Conservation (phyloP, 1,140 invertebrate genomes). For the Octopus bimaculoides region DNA sequence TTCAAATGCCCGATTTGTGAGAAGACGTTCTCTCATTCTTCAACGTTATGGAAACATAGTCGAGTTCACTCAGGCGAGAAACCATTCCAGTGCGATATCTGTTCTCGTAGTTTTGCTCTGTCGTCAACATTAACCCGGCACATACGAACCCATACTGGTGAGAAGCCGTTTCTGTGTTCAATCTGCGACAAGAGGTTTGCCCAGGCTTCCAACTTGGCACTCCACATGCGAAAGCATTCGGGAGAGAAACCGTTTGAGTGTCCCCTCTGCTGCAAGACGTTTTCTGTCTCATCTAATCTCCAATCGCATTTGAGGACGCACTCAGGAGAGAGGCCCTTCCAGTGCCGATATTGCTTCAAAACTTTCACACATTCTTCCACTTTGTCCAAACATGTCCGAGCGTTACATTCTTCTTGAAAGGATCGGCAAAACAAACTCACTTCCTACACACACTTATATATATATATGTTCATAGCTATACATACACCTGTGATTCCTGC, state of each 20-base stretch:
- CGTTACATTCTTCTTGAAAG: background rate
- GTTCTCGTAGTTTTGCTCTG: conserved; percentile 20
- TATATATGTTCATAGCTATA: no score
- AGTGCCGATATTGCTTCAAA: background rate
- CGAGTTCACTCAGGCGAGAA: conserved; percentile 21
- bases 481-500: no score
- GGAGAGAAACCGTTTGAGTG: background rate
- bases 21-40: conserved; percentile 66
- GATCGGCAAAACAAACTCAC: background rate
- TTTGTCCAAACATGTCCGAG: background rate
- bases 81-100: conserved; percentile 22
- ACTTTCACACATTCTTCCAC: background rate
- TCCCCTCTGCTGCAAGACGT: background rate
- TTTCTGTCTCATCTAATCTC: background rate
- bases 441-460: no score
- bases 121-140: conserved; percentile 28
- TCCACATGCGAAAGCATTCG: background rate
- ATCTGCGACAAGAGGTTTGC: conserved; percentile 64
- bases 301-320: background rate
- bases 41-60: conserved; percentile 15
- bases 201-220: background rate
- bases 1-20: conserved; percentile 21
- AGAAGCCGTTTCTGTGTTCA: conserved; percentile 91
- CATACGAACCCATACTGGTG: conserved; percentile 59
- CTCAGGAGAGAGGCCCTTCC: background rate